These are phyloP conservation scores for Bembecia ichneumoniformis DNA, from an alignment of 2,888 invertebrate species.

Conservation along the genomic window DNA sequence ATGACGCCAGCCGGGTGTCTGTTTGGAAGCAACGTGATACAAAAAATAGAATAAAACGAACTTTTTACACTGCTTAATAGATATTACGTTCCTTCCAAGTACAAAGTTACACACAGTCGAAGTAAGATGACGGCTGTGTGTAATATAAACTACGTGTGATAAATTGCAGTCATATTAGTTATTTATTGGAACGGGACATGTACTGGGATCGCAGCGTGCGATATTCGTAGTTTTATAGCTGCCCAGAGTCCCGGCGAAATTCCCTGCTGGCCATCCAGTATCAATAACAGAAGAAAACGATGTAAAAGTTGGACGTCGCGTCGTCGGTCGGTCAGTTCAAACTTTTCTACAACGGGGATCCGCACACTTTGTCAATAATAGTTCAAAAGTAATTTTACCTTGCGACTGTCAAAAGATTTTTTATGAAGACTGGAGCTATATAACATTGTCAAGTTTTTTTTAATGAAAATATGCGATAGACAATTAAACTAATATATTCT, in stretches of 20 bases:
- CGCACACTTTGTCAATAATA: constrained; percentile 56
- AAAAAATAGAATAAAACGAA: constrained; percentile 29
- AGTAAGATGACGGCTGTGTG: constrained; percentile 37
- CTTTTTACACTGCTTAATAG: constrained; percentile 28
- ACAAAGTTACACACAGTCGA: constrained; percentile 37
- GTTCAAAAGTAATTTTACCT: constrained; percentile 51
- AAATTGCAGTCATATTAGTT: constrained; percentile 38
- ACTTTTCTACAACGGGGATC: constrained; percentile 42
- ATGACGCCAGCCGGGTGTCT: constrained; percentile 16
- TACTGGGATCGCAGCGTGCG: constrained; percentile 32
- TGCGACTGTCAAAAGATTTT: constrained; percentile 40
- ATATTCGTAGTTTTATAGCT: constrained; percentile 40
- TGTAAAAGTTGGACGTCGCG: constrained; percentile 41
- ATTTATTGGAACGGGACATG: constrained; percentile 41
- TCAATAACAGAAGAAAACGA: constrained; percentile 52
- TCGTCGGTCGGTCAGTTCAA: constrained; percentile 37
- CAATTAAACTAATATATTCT: too few species aligned
- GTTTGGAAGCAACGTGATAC: constrained; percentile 3
- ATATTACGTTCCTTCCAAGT: constrained; percentile 26
- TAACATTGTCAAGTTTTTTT: too few species aligned
- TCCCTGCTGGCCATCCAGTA: constrained; percentile 29
- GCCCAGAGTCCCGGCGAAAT: constrained; percentile 10
- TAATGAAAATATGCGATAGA: too few species aligned
- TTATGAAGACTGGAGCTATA: constrained; percentile 25
- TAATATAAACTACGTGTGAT: constrained; percentile 39